Evolutionary conservation across 2,888 invertebrate genomes (phyloP), one percentile per base, ranked within the genome.

Genomic region (Troides oblongomaculatus): DNA sequence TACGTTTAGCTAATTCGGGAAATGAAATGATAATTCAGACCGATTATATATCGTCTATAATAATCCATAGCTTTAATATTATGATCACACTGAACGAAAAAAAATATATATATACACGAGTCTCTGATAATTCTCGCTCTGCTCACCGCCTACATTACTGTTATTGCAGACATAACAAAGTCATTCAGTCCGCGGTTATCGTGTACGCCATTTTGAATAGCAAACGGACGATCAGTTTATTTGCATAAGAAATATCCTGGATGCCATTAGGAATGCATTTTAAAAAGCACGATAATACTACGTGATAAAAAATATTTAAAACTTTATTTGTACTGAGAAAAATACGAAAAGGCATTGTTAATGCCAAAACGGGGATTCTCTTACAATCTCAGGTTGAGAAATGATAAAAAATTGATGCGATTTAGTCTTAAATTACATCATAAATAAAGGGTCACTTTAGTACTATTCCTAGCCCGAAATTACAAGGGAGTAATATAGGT

Each of bases 141-240:
- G 50, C 25, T 25, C 62, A 14, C 50, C 58, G 58, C 39, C 67
- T 25, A 50, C 57, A 43, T 67, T 57, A 70, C 70, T 66, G 66
- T 70, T 70, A 70, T 56, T 66, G 70, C 59, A 53, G 66, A 66
- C 70, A 56, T 70, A 46, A 66, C 53, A 70, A 61, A 69, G 66
- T 63, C 60, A 70, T 60, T 70, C 69, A 30, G 60, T 60, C 60
- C 53, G 39, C n/a, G 46, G n/a, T 30, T 57, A 39, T 63, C 70
- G 70, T 70, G 72, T 61, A 63, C 53, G 68, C 63, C 68, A 72
- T 72, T 72, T 69, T 68, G 70, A 72, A 70, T 70, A 62, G 63
- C 68, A 59, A 62, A 64, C 60, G 57, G 64, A 56, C 66, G 56
- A 39, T 64, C 63, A 50, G 14, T 64, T 69, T 70, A 72, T 72